Evolutionary conservation across 2,888 invertebrate species (phyloP).

Genomic region (Pterobdella sp.): DNA sequence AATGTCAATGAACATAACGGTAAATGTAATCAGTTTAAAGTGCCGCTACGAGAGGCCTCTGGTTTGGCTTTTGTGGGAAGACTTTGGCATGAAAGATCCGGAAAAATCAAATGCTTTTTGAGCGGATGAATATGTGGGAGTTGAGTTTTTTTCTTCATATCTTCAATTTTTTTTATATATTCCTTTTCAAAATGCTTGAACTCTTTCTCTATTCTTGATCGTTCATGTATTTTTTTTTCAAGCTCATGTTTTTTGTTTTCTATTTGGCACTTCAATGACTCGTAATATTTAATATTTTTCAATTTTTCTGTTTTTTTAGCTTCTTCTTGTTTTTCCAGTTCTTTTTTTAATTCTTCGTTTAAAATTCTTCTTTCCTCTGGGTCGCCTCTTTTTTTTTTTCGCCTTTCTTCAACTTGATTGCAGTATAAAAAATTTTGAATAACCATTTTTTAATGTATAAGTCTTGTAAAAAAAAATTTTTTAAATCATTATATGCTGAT

Average conservation of each 20-base stretch:
- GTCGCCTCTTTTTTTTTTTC: constrained; percentile 40
- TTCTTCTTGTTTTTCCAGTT: constrained; percentile 43
- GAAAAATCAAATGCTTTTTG: constrained; percentile 35
- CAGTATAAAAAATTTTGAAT: constrained; percentile 41
- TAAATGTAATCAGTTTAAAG: constrained; percentile 14
- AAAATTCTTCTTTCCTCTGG: constrained; percentile 47
- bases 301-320: constrained; percentile 39
- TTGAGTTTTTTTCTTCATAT: constrained; percentile 43
- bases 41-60: not conserved
- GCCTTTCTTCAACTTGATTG: constrained; percentile 42
- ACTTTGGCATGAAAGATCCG: constrained; percentile 3
- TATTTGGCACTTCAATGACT: constrained; percentile 47
- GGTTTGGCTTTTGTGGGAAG: not conserved
- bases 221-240: constrained; percentile 38
- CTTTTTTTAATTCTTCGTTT: constrained; percentile 43
- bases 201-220: constrained; percentile 40
- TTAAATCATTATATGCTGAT: not conserved
- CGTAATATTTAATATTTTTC: constrained; percentile 42
- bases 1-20: not conserved
- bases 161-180: constrained; percentile 44
- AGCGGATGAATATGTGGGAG: constrained; percentile 47
- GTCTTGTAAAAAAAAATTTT: too few relatives aligned
- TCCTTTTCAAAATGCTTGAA: constrained; percentile 47
- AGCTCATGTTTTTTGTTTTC: constrained; percentile 42
- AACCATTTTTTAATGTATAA: too few relatives aligned